Evolutionary conservation across 2,888 invertebrate genomes (phyloP), one percentile per base, ranked within the genome.

Genomic region (Ariolimax columbianus): DNA sequence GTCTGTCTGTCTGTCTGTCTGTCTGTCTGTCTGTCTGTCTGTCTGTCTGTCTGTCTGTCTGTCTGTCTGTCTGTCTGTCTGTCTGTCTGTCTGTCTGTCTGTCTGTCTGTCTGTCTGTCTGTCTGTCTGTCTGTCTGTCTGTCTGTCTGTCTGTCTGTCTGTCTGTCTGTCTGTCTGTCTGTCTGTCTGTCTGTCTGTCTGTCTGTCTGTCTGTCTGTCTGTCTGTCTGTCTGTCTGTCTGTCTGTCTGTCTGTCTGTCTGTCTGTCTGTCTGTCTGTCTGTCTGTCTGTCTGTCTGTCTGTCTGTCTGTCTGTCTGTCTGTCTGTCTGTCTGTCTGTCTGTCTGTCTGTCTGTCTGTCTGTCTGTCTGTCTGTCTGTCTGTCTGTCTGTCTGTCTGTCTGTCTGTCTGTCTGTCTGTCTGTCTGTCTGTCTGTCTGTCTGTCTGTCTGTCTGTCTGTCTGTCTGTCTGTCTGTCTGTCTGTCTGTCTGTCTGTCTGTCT

Each of bases 71-170:
- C n/a, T 75, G 4, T 82, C 23, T 51, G 30, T 70, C 33, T 72
- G 30, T 81, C 30, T 43, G 26, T 68, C 11, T 19, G 26, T 43
- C 38, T 9, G 26, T 43, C 43, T 23, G 36, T 59, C 30, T 66
- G 30, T 80, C 80, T 40, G n/a, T 66, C 68, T 80, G n/a, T 68
- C 66, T 80, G 38, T 36, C 7, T 47, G 47, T 70, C 17, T 70
- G 0, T 66, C n/a, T 66, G 14, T 66, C n/a, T n/a, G 6, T 4
- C 66, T 11, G 14, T 68, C 30, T 66, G 0, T 66, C 43, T 80
- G 17, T 80, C n/a, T 75, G 4, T 82, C 23, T 51, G 30, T 70
- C 33, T 72, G 30, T 81, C 30, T 43, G 26, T 68, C 11, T 19
- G 26, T 43, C 38, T 9, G 26, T 43, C 43, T 23, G 36, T 59